Percentiles rank a stretch among this genome's conserved stretches.
These are phyloP conservation scores for Bombus sibiricus DNA, from an alignment of 1,140 invertebrate species.

Conservation along the genomic window DNA sequence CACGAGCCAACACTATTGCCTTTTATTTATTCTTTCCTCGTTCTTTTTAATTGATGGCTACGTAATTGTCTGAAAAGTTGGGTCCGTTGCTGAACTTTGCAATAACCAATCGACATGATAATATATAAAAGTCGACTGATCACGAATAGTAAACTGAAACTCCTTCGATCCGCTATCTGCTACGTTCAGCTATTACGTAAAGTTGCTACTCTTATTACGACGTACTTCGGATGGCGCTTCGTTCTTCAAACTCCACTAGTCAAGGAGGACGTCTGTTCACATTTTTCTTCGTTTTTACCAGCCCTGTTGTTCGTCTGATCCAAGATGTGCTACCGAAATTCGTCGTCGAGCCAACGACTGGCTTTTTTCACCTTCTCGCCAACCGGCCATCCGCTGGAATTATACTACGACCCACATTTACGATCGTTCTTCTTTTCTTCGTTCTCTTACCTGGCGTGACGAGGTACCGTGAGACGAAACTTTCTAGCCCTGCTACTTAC, in stretches of 20 bases:
- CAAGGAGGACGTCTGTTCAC: neutral
- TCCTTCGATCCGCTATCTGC: conserved; percentile 29
- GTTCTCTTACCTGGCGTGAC: neutral
- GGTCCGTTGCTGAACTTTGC: neutral
- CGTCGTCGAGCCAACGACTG: neutral
- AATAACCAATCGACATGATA: neutral
- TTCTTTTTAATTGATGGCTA: neutral
- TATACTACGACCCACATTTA: conserved; percentile 14
- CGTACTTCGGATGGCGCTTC: neutral
- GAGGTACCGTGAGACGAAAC: neutral
- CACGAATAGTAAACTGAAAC: conserved; percentile 29
- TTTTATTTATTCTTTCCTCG: neutral
- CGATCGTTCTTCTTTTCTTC: neutral
- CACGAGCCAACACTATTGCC: neutral
- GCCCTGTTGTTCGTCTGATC: neutral
- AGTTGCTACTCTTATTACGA: conserved; percentile 35
- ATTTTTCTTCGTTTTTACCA: neutral
- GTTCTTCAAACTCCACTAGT: neutral
- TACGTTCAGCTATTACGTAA: conserved; percentile 30
- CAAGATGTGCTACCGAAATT: neutral
- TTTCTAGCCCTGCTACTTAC: neutral
- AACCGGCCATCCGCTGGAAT: neutral
- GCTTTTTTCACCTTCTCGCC: neutral
- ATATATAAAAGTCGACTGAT: neutral
- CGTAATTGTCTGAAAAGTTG: neutral